Conservation (phyloP, 1,140 invertebrate genomes). For the Drosophila lacteicornis region DNA sequence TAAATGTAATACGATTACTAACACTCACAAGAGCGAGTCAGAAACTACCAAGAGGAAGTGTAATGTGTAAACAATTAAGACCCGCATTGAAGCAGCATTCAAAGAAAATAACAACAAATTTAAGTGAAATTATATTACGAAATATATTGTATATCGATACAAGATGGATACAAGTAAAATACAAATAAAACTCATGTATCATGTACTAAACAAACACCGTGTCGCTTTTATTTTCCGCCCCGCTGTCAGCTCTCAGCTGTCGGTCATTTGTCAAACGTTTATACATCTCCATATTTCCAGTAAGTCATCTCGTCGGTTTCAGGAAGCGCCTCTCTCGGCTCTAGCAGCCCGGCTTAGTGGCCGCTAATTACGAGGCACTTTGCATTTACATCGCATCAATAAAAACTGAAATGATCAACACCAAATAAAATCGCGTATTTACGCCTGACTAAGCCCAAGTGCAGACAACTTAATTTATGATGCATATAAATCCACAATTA, state of each 20-base stretch:
- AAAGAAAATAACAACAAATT: slow-evolving; percentile 36
- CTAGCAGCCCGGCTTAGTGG: slow-evolving; percentile 45
- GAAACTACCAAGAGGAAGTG: slow-evolving; percentile 40
- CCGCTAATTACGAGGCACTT: slow-evolving; percentile 61
- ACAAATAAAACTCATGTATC: slow-evolving; percentile 83
- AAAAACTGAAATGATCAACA: slow-evolving; percentile 69
- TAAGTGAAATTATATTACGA: slow-evolving; percentile 83
- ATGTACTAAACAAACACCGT: slow-evolving; percentile 74
- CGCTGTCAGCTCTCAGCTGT: slow-evolving; percentile 11
- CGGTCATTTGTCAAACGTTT: slow-evolving; percentile 17
- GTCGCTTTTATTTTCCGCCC: slow-evolving; percentile 31
- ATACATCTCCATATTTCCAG: slow-evolving; percentile 33
- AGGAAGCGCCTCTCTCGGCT: slow-evolving; percentile 49
- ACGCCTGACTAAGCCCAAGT: slow-evolving; percentile 53
- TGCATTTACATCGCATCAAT: slow-evolving; percentile 63
- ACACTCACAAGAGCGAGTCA: slow-evolving; percentile 60
- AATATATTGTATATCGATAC: slow-evolving; percentile 83
- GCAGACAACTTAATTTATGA: slow-evolving; percentile 74
- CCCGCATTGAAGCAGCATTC: slow-evolving; percentile 38
- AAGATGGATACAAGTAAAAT: slow-evolving; percentile 81
- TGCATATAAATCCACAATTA: slow-evolving; percentile 72
- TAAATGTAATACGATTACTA: slow-evolving; percentile 78
- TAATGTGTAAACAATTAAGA: slow-evolving; percentile 53
- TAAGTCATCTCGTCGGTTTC: slow-evolving; percentile 46
- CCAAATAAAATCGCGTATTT: slow-evolving; percentile 78